Base-by-base conservation (phyloP, 2,797 vertebrate genomes). In the Thripadectes ignobilis region DNA sequence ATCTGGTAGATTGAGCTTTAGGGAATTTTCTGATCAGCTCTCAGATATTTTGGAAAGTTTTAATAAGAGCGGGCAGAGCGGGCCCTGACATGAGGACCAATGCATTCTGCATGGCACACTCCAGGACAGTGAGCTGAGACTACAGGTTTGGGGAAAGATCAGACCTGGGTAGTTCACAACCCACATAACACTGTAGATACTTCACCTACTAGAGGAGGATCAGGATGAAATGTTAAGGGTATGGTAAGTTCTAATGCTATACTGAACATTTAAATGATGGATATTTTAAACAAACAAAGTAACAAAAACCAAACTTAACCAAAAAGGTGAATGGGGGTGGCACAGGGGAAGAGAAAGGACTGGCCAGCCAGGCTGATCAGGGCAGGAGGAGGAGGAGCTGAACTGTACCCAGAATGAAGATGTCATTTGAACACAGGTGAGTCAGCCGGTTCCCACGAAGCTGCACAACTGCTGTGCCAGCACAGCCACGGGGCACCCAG, bases 101-200 rank as follows among this genome's bases (percentile, higher is more conserved):
- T 17, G 14, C 9, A 32, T 36, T 63, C 59, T n/a, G 14, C 9
- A 29, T 0, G 45, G n/a, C 5, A 6, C 3, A 1, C 13, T 68
- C 18, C 46, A 63, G 39, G 39, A 45, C 3, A 65, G 21, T 10
- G 58, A 73, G 1, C 21, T 6, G 11, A 48, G 20, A 26, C 39
- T 24, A 9, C 30, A 66, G 14, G 41, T 39, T 9, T 46, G 9
- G 51, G 34, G 48, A 61, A 57, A 63, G 30, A 39, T 55, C 30
- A 69, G 8, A 83, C 6, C 27, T 58, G 65, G 6, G 51, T 45
- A 77, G 16, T 55, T 86, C 48, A 55, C 61, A 93, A 19, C 8
- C 6, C 20, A 22, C 18, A 3, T 27, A 61, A 73, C 11, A 41
- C 34, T 58, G 41, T 3, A 15, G 51, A 6, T 36, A 30, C 46